These are phyloP conservation scores for Nemopilema nomurai DNA, from an alignment of 30 jellyfish, hydroid and myxozoan genomes.

Conservation along the genomic window DNA sequence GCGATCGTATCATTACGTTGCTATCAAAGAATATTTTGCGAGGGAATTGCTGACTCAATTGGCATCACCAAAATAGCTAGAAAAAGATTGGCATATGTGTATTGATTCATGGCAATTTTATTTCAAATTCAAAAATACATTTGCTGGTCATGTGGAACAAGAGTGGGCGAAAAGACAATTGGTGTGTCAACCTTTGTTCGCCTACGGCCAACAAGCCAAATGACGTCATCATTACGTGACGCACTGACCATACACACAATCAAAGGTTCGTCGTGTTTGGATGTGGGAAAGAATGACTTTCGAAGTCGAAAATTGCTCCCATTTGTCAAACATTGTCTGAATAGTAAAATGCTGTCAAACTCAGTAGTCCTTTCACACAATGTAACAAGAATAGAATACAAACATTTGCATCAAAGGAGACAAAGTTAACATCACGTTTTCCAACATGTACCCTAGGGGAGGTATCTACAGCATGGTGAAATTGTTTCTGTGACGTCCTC, in stretches of 20 bases:
- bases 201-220: not conserved
- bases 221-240: not conserved
- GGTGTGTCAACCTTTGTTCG: too few relatives aligned
- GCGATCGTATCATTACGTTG: too few relatives aligned
- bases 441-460: not conserved
- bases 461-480: not conserved
- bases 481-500: not conserved
- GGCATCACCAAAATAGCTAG: too few relatives aligned
- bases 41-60: too few relatives aligned
- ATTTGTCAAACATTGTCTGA: not conserved
- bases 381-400: not conserved
- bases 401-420: not conserved
- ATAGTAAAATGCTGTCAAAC: not conserved
- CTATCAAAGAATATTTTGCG: too few relatives aligned
- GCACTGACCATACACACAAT: too few relatives aligned
- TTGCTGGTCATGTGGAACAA: too few relatives aligned
- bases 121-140: not conserved
- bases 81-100: too few relatives aligned
- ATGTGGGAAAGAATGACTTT: not conserved
- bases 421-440: not conserved
- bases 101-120: too few relatives aligned
- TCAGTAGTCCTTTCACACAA: not conserved
- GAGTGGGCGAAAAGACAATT: too few relatives aligned
- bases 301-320: not conserved
- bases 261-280: not conserved